Evolutionary conservation across 2,797 vertebrate species (phyloP).

Genomic region (Knipowitschia caucasica): DNA sequence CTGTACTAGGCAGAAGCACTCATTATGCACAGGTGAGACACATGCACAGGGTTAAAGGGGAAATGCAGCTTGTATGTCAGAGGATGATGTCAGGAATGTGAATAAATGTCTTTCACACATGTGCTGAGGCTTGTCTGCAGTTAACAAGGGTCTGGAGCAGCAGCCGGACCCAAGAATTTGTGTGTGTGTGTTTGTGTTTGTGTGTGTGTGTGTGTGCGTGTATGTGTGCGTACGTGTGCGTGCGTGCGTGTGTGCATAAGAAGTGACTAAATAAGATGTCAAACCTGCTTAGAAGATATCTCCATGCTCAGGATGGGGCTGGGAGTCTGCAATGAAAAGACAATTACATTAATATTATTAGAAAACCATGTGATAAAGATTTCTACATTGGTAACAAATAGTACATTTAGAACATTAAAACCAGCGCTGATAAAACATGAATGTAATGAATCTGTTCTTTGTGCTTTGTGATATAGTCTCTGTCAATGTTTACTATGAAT

Average conservation of each 20-base stretch:
- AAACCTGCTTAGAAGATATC: constrained; percentile 96
- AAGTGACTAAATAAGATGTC: constrained; percentile 9
- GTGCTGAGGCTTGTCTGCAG: constrained; percentile 31
- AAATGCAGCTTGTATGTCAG: not conserved
- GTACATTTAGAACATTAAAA: too few species aligned
- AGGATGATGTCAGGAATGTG: constrained; percentile 15
- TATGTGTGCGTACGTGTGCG: not conserved
- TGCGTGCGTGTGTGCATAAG: not conserved
- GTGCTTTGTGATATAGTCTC: too few species aligned
- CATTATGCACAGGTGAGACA: not conserved
- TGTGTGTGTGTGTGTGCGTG: not conserved
- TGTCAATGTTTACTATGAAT: too few species aligned
- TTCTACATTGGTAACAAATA: too few species aligned
- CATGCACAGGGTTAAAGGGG: not conserved
- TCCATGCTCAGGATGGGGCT: constrained; percentile 86
- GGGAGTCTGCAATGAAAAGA: constrained; percentile 77
- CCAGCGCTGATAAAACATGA: too few species aligned
- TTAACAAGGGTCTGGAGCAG: constrained; percentile 19
- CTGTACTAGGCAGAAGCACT: not conserved
- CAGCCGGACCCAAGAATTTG: constrained; percentile 5
- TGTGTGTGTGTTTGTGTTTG: not conserved
- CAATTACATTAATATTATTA: not conserved
- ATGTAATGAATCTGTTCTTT: too few species aligned
- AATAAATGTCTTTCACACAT: constrained; percentile 17
- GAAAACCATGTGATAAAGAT: too few species aligned